Evolutionary conservation across 2,113 vertebrate genomes (phyloP).

Genomic region (Anseranas semipalmata): DNA sequence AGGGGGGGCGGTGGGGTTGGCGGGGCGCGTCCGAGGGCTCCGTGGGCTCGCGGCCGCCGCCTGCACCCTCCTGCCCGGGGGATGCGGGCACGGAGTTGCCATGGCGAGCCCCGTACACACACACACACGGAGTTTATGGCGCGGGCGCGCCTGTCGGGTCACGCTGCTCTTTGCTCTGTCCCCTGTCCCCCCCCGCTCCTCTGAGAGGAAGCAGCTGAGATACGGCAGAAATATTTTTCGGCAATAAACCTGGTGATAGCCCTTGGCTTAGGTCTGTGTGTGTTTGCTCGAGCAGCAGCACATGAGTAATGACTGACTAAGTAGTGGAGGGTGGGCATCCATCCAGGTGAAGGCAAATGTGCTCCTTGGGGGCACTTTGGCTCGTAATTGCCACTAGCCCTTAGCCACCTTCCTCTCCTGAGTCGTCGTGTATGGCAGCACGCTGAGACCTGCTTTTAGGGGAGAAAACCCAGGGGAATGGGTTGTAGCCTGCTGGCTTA

Average conservation of each 20-base stretch:
- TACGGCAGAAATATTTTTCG: background rate
- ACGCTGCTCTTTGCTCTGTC: background rate
- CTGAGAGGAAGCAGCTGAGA: background rate
- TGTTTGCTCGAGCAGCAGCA: background rate
- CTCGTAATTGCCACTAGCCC: background rate
- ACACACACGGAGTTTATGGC: background rate
- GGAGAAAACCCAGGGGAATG: fast-evolving
- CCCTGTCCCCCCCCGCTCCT: background rate
- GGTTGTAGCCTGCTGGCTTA: fast-evolving
- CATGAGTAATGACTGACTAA: background rate
- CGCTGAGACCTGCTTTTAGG: background rate
- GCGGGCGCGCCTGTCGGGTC: background rate
- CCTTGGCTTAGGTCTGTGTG: background rate
- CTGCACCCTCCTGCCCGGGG: background rate
- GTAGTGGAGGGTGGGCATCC: background rate
- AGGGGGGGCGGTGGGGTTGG: too few species aligned
- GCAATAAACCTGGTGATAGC: background rate
- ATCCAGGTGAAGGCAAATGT: too few species aligned
- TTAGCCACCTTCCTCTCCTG: fast-evolving
- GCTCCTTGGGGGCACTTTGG: background rate
- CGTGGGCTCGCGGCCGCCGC: background rate
- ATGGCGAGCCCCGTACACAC: background rate
- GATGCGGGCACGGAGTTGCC: background rate
- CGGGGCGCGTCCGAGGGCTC: background rate
- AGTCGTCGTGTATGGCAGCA: fast-evolving